Conservation (phyloP, 1,140 invertebrate species). For the Drosophila sturtevanti region DNA sequence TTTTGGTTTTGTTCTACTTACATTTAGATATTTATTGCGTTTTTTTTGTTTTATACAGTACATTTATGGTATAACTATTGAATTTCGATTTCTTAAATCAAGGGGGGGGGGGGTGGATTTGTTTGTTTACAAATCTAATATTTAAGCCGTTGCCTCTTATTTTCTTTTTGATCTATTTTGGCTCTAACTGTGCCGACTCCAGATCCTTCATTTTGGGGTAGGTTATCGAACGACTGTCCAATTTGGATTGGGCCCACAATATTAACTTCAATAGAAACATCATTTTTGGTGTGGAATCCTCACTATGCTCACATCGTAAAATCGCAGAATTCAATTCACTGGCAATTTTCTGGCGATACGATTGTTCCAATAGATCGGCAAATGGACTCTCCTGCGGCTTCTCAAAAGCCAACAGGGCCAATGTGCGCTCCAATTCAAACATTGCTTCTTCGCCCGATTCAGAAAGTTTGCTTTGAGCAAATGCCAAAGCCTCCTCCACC, state of each 20-base stretch:
- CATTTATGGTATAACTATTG: conserved; percentile 7
- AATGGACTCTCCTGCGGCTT: conserved; percentile 97
- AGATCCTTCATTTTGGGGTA: conserved; percentile 97
- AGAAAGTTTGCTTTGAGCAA: conserved; percentile 96
- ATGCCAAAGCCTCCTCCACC: conserved; percentile 97
- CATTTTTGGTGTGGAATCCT: conserved; percentile 93
- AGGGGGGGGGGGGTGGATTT: not conserved
- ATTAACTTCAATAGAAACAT: conserved; percentile 96
- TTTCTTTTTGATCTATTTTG: conserved; percentile 44
- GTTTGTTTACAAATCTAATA: not conserved
- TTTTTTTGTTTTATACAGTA: conserved; percentile 3
- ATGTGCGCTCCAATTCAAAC: conserved; percentile 91
- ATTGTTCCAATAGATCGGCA: conserved; percentile 95
- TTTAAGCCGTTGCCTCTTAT: not conserved
- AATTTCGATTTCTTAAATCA: not conserved
- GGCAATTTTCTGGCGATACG: conserved; percentile 98
- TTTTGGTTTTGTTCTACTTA: not conserved
- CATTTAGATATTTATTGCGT: not conserved
- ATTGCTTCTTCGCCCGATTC: conserved; percentile 94
- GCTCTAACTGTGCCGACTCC: conserved; percentile 90
- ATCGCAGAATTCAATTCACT: conserved; percentile 98
- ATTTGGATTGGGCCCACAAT: conserved; percentile 96
- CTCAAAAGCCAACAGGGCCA: conserved; percentile 98
- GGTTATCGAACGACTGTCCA: conserved; percentile 94
- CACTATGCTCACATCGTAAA: conserved; percentile 94